These are phyloP conservation scores for Drosophila tsacasi DNA, from an alignment of 1,140 invertebrate genomes.

Conservation along the genomic window DNA sequence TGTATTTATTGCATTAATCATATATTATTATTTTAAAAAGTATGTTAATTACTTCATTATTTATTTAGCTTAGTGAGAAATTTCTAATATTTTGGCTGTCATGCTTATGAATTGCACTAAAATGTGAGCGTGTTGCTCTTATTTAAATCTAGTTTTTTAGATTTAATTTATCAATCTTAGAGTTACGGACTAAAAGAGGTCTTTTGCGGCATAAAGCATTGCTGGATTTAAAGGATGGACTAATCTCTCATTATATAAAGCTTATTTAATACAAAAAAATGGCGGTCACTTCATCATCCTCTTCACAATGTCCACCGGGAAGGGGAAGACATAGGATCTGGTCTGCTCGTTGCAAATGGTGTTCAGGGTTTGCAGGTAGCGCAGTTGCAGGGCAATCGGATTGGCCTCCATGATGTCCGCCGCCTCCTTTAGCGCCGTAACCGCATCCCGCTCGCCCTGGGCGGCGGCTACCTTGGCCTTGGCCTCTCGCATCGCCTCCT, in stretches of 20 bases:
- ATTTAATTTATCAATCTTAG: background rate
- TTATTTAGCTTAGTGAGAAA: background rate
- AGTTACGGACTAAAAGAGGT: background rate
- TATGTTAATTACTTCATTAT: background rate
- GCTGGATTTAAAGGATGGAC: conserved; percentile 15
- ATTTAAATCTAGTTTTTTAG: background rate
- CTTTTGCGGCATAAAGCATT: conserved; percentile 12
- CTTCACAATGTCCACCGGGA: conserved; percentile 58
- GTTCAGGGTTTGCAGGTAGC: conserved; percentile 89
- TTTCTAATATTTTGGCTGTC: background rate
- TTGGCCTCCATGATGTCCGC: conserved; percentile 94
- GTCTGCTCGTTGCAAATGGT: conserved; percentile 88
- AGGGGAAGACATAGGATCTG: conserved; percentile 59
- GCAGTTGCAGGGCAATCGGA: conserved; percentile 90
- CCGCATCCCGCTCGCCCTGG: conserved; percentile 94
- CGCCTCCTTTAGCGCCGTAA: conserved; percentile 94
- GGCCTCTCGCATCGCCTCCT: conserved; percentile 91
- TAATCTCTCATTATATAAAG: background rate
- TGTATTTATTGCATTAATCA: background rate
- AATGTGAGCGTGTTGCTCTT: background rate
- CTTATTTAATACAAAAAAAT: background rate
- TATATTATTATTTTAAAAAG: background rate
- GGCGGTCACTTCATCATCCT: conserved; percentile 47
- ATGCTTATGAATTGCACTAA: background rate
- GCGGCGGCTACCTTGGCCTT: conserved; percentile 92